Conservation (phyloP, 2,888 invertebrate genomes). For the Scotopteryx bipunctaria region DNA sequence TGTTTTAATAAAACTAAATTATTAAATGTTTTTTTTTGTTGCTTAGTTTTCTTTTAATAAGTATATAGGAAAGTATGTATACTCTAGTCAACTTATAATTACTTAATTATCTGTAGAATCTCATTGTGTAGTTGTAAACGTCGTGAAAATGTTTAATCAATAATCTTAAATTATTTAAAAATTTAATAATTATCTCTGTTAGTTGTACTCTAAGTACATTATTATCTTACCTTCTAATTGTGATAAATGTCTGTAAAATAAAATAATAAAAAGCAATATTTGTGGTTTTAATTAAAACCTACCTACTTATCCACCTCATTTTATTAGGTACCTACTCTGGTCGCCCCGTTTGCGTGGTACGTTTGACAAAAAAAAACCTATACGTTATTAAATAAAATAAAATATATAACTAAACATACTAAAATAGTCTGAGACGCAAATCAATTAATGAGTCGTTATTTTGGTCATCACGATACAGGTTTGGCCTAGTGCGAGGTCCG, state of each 20-base stretch:
- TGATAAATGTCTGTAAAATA: slow-evolving; percentile 23
- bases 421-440: no score
- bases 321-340: no score
- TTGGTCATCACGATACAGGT: no score
- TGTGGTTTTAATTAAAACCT: not conserved
- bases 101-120: not conserved
- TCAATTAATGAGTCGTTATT: no score
- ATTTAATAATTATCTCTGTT: not conserved
- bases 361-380: no score
- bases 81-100: slow-evolving; percentile 15
- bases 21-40: not conserved
- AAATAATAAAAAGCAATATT: not conserved
- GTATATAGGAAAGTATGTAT: not conserved
- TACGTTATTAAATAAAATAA: no score
- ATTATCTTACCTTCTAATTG: slow-evolving; percentile 14
- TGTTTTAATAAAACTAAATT: not conserved
- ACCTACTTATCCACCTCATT: no score
- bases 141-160: not conserved
- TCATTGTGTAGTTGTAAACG: not conserved
- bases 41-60: not conserved
- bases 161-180: not conserved
- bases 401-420: no score
- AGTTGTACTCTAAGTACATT: slow-evolving; percentile 17
- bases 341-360: no score
- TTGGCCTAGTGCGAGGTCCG: no score